Evolutionary conservation across 2,113 vertebrate species (phyloP).

Genomic region (Opisthocomus hoazin): DNA sequence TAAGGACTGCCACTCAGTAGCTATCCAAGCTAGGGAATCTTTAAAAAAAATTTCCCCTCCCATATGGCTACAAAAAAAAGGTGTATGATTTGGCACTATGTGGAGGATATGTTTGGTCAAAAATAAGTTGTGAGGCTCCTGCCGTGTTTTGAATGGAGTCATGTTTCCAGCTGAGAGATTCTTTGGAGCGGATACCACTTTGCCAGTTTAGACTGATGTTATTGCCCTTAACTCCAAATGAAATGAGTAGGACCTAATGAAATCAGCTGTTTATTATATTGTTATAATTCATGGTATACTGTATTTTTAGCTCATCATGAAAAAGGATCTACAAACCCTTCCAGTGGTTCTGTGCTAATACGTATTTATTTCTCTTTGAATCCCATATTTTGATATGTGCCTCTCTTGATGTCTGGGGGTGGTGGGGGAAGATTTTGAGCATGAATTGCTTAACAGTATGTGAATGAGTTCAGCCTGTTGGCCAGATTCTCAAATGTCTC

Average conservation of each 20-base stretch:
- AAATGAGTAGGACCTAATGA: not conserved
- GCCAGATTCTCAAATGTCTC: not conserved
- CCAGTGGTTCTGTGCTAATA: not conserved
- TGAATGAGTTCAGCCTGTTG: not conserved
- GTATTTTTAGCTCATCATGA: not conserved
- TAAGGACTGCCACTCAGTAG: not conserved
- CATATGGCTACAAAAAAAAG: not conserved
- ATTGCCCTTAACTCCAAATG: not conserved
- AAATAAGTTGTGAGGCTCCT: not conserved
- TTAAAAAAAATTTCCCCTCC: too few relatives aligned
- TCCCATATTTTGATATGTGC: not conserved
- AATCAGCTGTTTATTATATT: not conserved
- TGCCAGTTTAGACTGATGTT: not conserved
- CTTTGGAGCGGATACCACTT: not conserved
- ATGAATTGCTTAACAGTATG: not conserved
- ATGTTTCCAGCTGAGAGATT: not conserved
- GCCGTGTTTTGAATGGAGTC: not conserved
- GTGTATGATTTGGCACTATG: not conserved
- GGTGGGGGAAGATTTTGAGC: not conserved
- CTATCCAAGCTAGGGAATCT: not conserved
- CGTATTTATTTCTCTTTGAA: not conserved
- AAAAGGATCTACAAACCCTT: not conserved
- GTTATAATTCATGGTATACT: not conserved
- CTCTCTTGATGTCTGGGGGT: not conserved
- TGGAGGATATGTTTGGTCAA: not conserved